phyloP scores from a whole-genome alignment of 92 coral and sea anemone genomes.

The Chrysogorgia sp. region DNA sequence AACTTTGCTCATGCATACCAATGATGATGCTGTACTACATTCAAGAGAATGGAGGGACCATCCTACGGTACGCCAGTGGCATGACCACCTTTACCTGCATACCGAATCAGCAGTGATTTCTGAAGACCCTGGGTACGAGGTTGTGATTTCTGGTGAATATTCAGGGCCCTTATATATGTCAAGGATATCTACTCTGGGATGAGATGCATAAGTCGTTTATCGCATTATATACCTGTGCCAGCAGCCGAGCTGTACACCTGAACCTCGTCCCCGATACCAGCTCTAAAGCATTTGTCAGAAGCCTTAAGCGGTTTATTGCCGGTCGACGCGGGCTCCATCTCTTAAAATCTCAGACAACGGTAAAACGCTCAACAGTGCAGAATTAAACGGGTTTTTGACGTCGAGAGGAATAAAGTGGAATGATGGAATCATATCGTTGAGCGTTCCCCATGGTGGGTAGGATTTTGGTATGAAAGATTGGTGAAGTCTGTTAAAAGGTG shows the following conservation, averaged over 20 bases:
- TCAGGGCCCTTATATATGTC: too few relatives aligned
- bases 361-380: constrained; percentile 19
- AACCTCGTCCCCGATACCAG: constrained; percentile 45
- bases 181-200: neutral
- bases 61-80: too few relatives aligned
- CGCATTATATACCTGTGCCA: constrained; percentile 39
- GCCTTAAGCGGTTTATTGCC: constrained; percentile 34
- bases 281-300: constrained; percentile 29
- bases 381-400: constrained; percentile 22
- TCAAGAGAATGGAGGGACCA: too few relatives aligned
- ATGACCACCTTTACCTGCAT: too few relatives aligned
- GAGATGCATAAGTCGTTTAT: constrained; percentile 28
- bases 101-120: too few relatives aligned
- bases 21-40: too few relatives aligned
- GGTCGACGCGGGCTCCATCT: constrained; percentile 42
- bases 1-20: too few relatives aligned
- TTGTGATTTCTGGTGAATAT: too few relatives aligned
- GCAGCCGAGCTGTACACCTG: constrained; percentile 40
- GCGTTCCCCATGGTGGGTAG: constrained; percentile 39
- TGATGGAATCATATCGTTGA: constrained; percentile 15
- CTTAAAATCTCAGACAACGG: constrained; percentile 34
- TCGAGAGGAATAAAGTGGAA: constrained; percentile 15
- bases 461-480: too few relatives aligned
- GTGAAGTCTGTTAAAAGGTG: constrained; percentile 18
- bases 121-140: too few relatives aligned